Percentiles rank a stretch among this genome's conserved stretches.
Evolutionary conservation across 2,797 vertebrate genomes (phyloP).

Genomic region (Synanceia verrucosa): DNA sequence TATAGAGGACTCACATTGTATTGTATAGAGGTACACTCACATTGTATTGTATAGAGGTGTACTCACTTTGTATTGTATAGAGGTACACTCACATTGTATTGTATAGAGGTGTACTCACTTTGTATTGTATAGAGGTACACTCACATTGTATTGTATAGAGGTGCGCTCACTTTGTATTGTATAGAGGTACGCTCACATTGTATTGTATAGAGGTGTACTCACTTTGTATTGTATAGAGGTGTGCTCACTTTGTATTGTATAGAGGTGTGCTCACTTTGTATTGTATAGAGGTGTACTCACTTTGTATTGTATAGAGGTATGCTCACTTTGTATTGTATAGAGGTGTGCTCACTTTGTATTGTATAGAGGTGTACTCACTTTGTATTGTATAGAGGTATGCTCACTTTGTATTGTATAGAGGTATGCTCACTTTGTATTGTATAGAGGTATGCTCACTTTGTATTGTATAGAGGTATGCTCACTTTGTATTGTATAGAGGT

Average conservation of each 20-base stretch:
- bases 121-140: too few species aligned
- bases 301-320: not conserved
- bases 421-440: not conserved
- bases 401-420: not conserved
- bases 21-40: not conserved
- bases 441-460: not conserved
- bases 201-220: not conserved
- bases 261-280: not conserved
- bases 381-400: not conserved
- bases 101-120: conserved; percentile 1
- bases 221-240: not conserved
- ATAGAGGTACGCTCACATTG: not conserved
- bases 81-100: too few species aligned
- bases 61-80: not conserved
- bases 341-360: not conserved
- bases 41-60: not conserved
- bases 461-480: not conserved
- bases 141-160: too few species aligned
- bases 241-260: not conserved
- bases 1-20: too few species aligned
- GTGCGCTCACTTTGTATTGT: not conserved
- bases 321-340: not conserved
- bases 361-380: not conserved
- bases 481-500: not conserved
- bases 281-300: not conserved